Evolutionary conservation across 1,140 invertebrate genomes (phyloP).

Genomic region (Theocolax elegans): DNA sequence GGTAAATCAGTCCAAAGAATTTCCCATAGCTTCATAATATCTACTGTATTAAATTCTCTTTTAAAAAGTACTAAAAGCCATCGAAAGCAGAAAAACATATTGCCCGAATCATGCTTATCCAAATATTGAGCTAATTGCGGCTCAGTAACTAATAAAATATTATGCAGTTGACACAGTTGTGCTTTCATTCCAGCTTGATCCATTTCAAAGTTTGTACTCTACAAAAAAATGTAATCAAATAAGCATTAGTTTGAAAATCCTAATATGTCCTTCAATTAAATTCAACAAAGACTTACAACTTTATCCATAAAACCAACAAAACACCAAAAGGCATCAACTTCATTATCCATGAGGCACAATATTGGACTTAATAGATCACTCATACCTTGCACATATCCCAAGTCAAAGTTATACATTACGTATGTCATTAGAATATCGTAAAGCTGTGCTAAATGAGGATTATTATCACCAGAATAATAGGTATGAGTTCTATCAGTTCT

Average conservation of each 20-base stretch:
- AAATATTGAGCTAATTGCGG: slow-evolving; percentile 88
- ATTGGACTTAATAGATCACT: slow-evolving; percentile 96
- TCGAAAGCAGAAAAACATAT: slow-evolving; percentile 99
- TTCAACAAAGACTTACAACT: slow-evolving; percentile 75
- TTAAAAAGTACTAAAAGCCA: slow-evolving; percentile 89
- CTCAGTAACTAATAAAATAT: slow-evolving; percentile 83
- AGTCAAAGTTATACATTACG: slow-evolving; percentile 99
- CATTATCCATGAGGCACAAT: slow-evolving; percentile 88
- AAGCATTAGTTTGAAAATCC: no score
- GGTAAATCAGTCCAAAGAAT: slow-evolving; percentile 91
- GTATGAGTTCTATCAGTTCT: slow-evolving; percentile 93
- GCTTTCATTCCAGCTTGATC: slow-evolving; percentile 97
- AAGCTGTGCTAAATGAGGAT: slow-evolving; percentile 86
- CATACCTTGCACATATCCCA: slow-evolving; percentile 97
- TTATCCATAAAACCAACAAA: slow-evolving; percentile 99
- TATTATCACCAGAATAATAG: slow-evolving; percentile 92
- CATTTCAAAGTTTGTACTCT: slow-evolving; percentile 96
- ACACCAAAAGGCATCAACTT: slow-evolving; percentile 98
- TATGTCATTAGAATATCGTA: slow-evolving; percentile 98
- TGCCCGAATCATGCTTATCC: slow-evolving; percentile 91
- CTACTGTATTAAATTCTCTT: slow-evolving; percentile 79
- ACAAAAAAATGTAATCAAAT: slow-evolving; percentile 46
- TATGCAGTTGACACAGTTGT: slow-evolving; percentile 87
- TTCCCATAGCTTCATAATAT: slow-evolving; percentile 85
- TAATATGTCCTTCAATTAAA: background rate